phyloP scores from a whole-genome alignment of 2,797 vertebrate genomes.

The Chromis chromis region DNA sequence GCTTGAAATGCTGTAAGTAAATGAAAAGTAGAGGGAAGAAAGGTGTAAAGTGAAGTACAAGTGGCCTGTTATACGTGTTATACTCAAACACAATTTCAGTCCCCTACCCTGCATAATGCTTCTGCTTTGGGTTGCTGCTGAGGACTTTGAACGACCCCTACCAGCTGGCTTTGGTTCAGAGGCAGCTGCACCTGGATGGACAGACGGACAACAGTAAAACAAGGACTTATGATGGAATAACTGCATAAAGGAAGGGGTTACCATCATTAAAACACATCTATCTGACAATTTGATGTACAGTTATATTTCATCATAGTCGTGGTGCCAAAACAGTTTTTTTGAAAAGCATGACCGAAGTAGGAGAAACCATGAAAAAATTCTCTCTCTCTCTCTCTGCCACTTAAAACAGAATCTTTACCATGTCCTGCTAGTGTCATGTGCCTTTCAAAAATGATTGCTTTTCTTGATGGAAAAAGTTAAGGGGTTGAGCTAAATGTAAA shows the following conservation, averaged over 20 bases:
- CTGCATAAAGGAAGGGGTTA: too few species aligned
- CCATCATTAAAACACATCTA: not conserved
- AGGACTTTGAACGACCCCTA: constrained; percentile 71
- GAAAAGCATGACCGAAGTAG: not conserved
- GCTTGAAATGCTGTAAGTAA: constrained; percentile 70
- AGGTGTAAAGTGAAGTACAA: not conserved
- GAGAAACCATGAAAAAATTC: not conserved
- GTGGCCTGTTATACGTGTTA: too few species aligned
- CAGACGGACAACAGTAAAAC: not conserved
- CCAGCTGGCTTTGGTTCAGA: constrained; percentile 74
- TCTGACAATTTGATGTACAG: not conserved
- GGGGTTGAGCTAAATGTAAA: too few species aligned
- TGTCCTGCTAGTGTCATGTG: too few species aligned
- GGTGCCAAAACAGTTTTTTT: too few species aligned
- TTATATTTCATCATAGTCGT: not conserved
- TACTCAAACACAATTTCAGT: not conserved
- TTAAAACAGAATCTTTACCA: not conserved
- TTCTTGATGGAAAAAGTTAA: too few species aligned
- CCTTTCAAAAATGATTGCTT: too few species aligned
- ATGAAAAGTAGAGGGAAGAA: not conserved
- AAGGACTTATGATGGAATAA: not conserved
- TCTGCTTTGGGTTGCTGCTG: constrained; percentile 70
- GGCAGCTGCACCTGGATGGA: constrained; percentile 66
- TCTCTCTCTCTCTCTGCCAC: too few species aligned
- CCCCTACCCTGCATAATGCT: constrained; percentile 82